These are phyloP conservation scores for Teleiodes luculella DNA, from an alignment of 2,888 invertebrate species.

Conservation along the genomic window DNA sequence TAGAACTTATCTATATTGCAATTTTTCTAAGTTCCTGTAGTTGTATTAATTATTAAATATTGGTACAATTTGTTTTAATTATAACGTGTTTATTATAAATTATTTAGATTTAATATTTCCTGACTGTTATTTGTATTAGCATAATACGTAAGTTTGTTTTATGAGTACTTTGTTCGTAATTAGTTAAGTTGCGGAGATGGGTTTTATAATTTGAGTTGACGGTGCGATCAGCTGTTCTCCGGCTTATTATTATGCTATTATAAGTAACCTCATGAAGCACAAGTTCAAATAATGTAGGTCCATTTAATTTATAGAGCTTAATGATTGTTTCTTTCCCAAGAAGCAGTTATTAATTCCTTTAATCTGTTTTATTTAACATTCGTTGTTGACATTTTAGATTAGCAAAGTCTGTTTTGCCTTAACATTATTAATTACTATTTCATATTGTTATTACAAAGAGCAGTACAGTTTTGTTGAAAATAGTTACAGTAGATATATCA, in stretches of 20 bases:
- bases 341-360: constrained; percentile 53
- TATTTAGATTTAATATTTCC: constrained; percentile 68
- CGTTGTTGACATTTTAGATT: constrained; percentile 77
- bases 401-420: constrained; percentile 76
- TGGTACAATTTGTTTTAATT: constrained; percentile 75
- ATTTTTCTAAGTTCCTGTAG: constrained; percentile 79
- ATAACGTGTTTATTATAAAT: constrained; percentile 74
- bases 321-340: constrained; percentile 52
- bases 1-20: constrained; percentile 73
- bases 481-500: constrained; percentile 59
- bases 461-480: constrained; percentile 69
- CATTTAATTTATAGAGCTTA: constrained; percentile 73
- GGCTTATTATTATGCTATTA: constrained; percentile 52
- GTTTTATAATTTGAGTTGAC: neutral
- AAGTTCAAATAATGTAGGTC: constrained; percentile 77
- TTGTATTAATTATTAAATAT: constrained; percentile 75
- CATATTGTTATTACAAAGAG: constrained; percentile 69
- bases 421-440: constrained; percentile 68
- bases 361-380: constrained; percentile 76
- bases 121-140: constrained; percentile 58
- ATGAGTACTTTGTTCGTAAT: neutral
- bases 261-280: constrained; percentile 61
- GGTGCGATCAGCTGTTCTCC: neutral
- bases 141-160: constrained; percentile 31
- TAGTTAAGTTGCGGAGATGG: neutral